Evolutionary conservation across 2,797 vertebrate species (phyloP).

Genomic region (Mareca strepera): DNA sequence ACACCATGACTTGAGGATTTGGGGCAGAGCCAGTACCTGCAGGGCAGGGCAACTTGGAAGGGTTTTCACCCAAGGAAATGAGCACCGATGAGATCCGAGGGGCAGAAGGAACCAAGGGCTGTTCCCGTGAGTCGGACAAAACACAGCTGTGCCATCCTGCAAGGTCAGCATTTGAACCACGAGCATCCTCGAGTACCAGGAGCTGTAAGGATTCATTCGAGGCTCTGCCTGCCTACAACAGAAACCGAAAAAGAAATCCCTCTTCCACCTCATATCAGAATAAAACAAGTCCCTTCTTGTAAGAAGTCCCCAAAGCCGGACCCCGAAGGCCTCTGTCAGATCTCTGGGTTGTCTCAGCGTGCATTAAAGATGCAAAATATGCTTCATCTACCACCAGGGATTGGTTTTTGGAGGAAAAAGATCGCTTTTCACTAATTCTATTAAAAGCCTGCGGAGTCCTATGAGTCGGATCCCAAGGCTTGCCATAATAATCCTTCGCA

Average conservation of each 20-base stretch:
- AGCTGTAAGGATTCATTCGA: neutral
- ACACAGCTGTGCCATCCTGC: no score
- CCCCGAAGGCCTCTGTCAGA: accelerated
- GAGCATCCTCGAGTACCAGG: neutral
- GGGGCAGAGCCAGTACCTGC: no score
- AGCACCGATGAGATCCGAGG: accelerated
- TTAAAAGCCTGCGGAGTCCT: neutral
- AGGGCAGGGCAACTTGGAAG: neutral
- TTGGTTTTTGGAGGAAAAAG: neutral
- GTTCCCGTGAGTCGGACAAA: no score
- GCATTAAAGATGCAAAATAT: accelerated
- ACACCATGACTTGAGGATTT: no score
- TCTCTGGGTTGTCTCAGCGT: neutral
- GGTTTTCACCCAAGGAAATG: accelerated
- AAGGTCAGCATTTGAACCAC: no score
- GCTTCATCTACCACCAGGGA: neutral
- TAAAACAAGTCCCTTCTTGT: neutral
- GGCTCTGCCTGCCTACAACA: no score
- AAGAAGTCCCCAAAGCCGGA: neutral
- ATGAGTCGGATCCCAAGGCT: neutral
- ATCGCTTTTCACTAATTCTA: neutral
- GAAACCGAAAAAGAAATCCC: neutral
- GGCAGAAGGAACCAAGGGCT: neutral
- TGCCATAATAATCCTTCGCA: neutral
- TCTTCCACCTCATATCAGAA: neutral